Percentiles rank a stretch among this genome's conserved stretches.
These are phyloP conservation scores for Serilophus lunatus DNA, from an alignment of 2,113 vertebrate genomes.

Conservation along the genomic window DNA sequence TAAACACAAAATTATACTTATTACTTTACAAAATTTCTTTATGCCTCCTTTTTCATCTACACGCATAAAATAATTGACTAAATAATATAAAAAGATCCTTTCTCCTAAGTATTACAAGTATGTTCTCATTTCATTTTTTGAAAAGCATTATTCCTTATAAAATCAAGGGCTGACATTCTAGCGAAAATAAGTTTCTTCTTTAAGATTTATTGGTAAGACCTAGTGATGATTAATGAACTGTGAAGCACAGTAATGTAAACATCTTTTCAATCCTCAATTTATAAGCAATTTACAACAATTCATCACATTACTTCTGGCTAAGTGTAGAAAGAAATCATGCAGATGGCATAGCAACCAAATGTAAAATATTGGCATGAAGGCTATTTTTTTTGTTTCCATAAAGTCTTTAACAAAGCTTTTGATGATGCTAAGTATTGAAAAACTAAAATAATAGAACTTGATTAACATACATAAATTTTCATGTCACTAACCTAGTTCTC, in stretches of 20 bases:
- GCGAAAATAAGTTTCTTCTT: neutral
- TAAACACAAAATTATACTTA: neutral
- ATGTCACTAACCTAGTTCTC: slow-evolving; percentile 86
- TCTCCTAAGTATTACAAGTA: neutral
- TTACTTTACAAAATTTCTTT: no score
- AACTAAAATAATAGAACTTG: neutral
- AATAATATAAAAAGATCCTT: neutral
- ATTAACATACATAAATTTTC: neutral
- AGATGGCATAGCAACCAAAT: neutral
- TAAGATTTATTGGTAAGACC: neutral
- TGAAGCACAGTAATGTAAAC: neutral
- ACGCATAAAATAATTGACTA: neutral
- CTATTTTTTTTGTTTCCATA: neutral
- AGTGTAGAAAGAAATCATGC: neutral
- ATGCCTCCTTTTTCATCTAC: neutral
- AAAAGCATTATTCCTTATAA: neutral
- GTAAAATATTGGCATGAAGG: neutral
- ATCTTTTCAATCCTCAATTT: neutral
- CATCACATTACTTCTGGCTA: neutral
- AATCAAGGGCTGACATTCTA: neutral
- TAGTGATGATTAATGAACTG: neutral
- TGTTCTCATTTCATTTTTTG: neutral
- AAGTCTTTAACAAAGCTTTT: neutral
- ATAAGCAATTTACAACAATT: neutral
- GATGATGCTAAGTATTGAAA: neutral